Percentiles rank a stretch among this genome's conserved stretches.
phyloP scores from a whole-genome alignment of 2,113 vertebrate genomes.

The Dromiciops gliroides region DNA sequence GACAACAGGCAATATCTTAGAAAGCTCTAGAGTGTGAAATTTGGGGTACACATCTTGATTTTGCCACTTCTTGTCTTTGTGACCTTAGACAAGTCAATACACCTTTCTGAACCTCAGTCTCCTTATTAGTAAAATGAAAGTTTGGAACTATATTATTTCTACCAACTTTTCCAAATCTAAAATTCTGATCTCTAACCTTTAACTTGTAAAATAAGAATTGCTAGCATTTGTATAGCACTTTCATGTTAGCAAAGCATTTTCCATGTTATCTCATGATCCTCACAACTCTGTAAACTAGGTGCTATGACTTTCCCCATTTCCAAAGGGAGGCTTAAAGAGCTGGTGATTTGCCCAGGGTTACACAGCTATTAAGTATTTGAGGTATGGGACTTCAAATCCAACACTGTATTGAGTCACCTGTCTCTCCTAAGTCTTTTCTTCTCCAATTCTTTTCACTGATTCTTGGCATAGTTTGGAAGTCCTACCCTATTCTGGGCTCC shows the following conservation, averaged over 20 bases:
- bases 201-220: neutral
- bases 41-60: constrained; percentile 13
- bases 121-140: neutral
- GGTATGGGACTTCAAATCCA: neutral
- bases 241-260: neutral
- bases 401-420: neutral
- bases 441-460: neutral
- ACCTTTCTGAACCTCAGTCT: neutral
- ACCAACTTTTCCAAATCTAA: neutral
- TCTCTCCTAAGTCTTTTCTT: neutral
- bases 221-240: neutral
- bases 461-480: neutral
- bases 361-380: neutral
- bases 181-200: neutral
- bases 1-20: neutral
- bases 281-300: neutral
- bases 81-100: neutral
- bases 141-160: neutral
- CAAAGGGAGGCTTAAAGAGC: neutral
- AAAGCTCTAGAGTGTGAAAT: neutral
- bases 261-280: neutral
- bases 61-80: neutral
- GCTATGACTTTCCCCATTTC: neutral
- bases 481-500: neutral
- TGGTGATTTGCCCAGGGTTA: neutral